Conservation (phyloP, 2,888 invertebrate genomes). For the Cordylochernes scorpioides region DNA sequence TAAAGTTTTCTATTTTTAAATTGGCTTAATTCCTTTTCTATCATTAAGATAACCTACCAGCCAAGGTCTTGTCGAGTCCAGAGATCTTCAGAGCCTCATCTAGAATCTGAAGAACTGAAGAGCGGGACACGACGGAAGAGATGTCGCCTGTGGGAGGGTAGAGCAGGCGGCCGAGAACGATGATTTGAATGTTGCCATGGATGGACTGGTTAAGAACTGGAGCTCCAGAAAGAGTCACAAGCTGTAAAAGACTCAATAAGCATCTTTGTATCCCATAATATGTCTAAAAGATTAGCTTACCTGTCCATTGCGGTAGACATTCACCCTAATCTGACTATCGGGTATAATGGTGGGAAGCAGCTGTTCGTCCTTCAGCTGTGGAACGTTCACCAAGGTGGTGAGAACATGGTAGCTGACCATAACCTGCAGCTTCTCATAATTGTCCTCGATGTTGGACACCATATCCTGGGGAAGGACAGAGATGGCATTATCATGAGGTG, state of each 20-base stretch:
- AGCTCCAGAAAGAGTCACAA: constrained; percentile 4
- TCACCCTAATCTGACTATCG: constrained; percentile 5
- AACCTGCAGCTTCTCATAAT: constrained; percentile 1
- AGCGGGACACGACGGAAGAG: constrained; percentile 2
- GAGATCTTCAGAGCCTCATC: constrained; percentile 4
- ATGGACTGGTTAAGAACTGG: not conserved
- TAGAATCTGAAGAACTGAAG: constrained; percentile 6
- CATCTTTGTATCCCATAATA: no score
- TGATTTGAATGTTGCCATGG: not conserved
- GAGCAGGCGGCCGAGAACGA: constrained; percentile 5
- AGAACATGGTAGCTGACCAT: constrained; percentile 7
- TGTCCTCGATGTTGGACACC: constrained; percentile 2
- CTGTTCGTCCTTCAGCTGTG: constrained; percentile 4
- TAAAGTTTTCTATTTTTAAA: no score
- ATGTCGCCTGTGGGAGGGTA: constrained; percentile 7
- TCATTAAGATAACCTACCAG: not conserved
- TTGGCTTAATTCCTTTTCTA: no score
- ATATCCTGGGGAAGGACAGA: constrained; percentile 5
- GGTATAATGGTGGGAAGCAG: constrained; percentile 2
- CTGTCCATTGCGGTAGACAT: constrained; percentile 3
- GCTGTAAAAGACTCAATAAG: constrained; percentile 1
- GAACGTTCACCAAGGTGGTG: constrained; percentile 2
- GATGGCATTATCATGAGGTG: constrained; percentile 8
- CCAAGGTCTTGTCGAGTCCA: constrained; percentile 3
- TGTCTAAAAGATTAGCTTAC: not conserved